These are phyloP conservation scores for Zaprionus lineosus DNA, from an alignment of 2,888 invertebrate species.

Conservation along the genomic window DNA sequence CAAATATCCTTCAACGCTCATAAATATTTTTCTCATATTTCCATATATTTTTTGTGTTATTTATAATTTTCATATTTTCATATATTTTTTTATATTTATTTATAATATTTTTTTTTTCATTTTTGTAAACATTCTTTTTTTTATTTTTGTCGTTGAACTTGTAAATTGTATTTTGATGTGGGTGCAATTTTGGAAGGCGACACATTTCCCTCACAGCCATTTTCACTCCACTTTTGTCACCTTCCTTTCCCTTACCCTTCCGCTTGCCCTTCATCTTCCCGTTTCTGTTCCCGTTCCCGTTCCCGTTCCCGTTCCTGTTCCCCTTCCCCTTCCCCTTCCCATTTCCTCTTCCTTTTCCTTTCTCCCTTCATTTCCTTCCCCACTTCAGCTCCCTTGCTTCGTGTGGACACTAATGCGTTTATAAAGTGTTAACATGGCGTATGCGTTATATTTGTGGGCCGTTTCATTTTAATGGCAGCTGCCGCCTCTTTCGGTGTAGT, in stretches of 20 bases:
- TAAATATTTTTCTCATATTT: slow-evolving; percentile 38
- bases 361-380: too few relatives aligned
- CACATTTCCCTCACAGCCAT: too few relatives aligned
- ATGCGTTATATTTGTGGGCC: slow-evolving; percentile 52
- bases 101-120: slow-evolving; percentile 18
- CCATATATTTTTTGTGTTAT: slow-evolving; percentile 4
- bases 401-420: slow-evolving; percentile 67
- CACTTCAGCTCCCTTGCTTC: too few relatives aligned
- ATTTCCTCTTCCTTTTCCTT: too few relatives aligned
- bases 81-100: slow-evolving; percentile 13
- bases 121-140: slow-evolving; percentile 11
- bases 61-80: slow-evolving; percentile 21
- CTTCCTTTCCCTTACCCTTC: too few relatives aligned
- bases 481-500: slow-evolving; percentile 17
- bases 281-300: too few relatives aligned
- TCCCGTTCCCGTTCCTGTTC: too few relatives aligned
- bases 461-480: slow-evolving; percentile 57
- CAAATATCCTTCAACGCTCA: slow-evolving; percentile 32
- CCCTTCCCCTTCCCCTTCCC: too few relatives aligned
- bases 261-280: too few relatives aligned
- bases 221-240: too few relatives aligned
- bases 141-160: slow-evolving; percentile 42
- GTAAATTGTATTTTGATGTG: slow-evolving; percentile 69
- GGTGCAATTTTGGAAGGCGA: slow-evolving; percentile 23
- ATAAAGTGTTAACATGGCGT: slow-evolving; percentile 75